Percentiles rank a stretch among this genome's conserved stretches.
These are phyloP conservation scores for Osmerus mordax DNA, from an alignment of 2,113 vertebrate genomes.

Conservation along the genomic window DNA sequence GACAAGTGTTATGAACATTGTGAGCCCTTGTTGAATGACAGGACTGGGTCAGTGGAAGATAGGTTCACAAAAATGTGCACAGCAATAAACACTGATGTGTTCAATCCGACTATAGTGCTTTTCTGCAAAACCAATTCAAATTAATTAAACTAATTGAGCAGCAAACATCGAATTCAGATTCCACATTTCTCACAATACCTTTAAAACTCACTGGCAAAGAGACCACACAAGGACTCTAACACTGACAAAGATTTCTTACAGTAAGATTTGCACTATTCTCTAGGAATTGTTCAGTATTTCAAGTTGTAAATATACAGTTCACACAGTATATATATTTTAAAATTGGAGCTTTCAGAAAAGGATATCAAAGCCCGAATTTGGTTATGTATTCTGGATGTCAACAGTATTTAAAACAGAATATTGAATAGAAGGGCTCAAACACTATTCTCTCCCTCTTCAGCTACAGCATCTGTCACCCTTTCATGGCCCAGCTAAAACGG, in stretches of 20 bases:
- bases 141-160: too few species aligned
- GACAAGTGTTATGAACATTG: conserved; percentile 15
- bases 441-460: too few species aligned
- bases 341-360: background rate
- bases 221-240: background rate
- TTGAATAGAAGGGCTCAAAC: too few species aligned
- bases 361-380: background rate
- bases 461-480: too few species aligned
- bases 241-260: background rate
- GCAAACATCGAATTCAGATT: too few species aligned
- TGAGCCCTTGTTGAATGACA: background rate
- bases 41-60: conserved; percentile 3
- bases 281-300: background rate
- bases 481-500: too few species aligned
- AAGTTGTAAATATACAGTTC: background rate
- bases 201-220: background rate
- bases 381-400: background rate
- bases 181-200: background rate
- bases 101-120: too few species aligned
- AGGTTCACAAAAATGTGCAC: background rate
- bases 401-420: too few species aligned
- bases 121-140: too few species aligned
- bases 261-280: background rate
- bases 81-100: background rate
- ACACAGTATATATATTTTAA: background rate